Evolutionary conservation across 2,797 vertebrate species (phyloP), one percentile per base, ranked within the genome.

Genomic region (Gallinago solitaria): DNA sequence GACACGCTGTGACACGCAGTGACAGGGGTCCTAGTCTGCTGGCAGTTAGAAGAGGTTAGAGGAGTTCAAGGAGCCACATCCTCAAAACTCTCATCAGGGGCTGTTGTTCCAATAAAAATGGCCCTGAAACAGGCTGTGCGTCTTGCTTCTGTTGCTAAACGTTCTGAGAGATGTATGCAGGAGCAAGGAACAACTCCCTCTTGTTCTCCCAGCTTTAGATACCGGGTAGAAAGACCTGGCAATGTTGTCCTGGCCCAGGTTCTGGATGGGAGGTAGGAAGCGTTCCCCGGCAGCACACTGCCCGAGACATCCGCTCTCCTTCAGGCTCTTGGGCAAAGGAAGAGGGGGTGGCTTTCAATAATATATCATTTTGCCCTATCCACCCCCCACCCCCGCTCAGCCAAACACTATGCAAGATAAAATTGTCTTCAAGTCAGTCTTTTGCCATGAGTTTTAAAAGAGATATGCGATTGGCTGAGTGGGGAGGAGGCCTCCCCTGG

Each of bases 301-400:
- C 77, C 91, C 17, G 75, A 78, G 90, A 78, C 83, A 27, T 50
- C 82, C 1, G 1, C 71, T 84, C 70, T 64, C 90, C 90, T 57
- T 77, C 64, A 20, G 86, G 64, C 88, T 63, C 86, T 32, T 51
- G 77, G 63, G 77, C 45, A 50, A 89, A 87, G 82, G 74, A 87
- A 77, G 61, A 95, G 23, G 41, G 63, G 86, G 43, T 47, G 28
- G 86, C 57, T 95, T 94, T 90, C 82, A 87, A 59, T 87, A 83
- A 85, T 81, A 2, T 2, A 81, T 85, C 63, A 27, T 57, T 91
- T 71, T 92, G 53, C 54, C 54, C 35, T 60, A 11, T 59, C 54
- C 43, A 1, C 30, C 87, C 87, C 71, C 68, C 92, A 77, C 84
- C 37, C 75, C 61, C 27, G 11, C 45, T 18, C 63, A 83, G 68